Base-by-base conservation (phyloP, 2,797 vertebrate species). In the Poliocrania exsul region DNA sequence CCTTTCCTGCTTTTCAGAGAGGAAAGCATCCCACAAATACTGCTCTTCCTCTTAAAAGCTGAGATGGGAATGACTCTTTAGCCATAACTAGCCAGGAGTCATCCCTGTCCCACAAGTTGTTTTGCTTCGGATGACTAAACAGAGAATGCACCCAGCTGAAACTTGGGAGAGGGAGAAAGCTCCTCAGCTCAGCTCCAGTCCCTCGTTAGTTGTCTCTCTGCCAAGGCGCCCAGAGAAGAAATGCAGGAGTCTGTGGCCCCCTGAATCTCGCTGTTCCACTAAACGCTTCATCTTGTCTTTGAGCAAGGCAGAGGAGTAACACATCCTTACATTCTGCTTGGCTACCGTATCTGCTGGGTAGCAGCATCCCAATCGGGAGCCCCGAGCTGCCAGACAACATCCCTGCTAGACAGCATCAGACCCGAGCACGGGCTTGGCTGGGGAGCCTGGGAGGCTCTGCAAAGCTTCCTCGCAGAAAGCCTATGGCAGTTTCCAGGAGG, bases 61-160 rank as follows among this genome's bases (percentile, higher is more conserved):
- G 61, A 70, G 31, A 50, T 54, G 29, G 58, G 53, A 71, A 92
- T 85, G 66, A 75, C 72, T 84, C 61, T 70, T 73, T 46, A 92
- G 61, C 79, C 24, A 2, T 88, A 81, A 90, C 64, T 69, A 91
- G 75, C 72, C 53, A 60, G 90, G 90, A 93, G 79, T 66, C 86
- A 69, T 90, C 51, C 47, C 47, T 81, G 91, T 94, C 86, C 96
- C 77, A 81, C 82, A 97, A 93, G 93, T 96, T 97, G 83, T 84
- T 92, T 96, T 83, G 53, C 26, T 83, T 44, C 54, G 91, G 42
- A 80, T 93, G 77, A 51, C 87, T 89, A 56, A 83, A 87, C n/a
- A 47, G 64, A 66, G 73, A 86, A 84, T 46, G 75, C 65, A 94
- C 57, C 62, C 81, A 56, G 79, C 42, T 75, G 85, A 97, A 97